phyloP scores from a whole-genome alignment of 2,888 invertebrate species.

The Diabrotica balteata region DNA sequence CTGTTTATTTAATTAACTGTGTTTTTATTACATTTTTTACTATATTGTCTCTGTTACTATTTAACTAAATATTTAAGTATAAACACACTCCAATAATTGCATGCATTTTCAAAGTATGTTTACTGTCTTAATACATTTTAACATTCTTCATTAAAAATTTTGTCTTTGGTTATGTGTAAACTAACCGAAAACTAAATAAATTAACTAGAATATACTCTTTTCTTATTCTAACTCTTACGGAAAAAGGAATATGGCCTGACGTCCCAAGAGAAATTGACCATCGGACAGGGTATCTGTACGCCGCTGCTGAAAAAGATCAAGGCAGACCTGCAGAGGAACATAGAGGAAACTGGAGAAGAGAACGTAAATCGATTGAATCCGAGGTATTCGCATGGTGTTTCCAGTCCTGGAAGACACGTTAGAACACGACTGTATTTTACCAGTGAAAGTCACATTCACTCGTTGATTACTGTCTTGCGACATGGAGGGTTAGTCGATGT shows the following conservation, averaged over 20 bases:
- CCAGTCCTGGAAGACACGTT: conserved; percentile 97
- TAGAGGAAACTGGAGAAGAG: conserved; percentile 90
- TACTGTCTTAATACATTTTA: background rate
- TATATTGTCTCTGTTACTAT: no score
- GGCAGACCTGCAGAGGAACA: conserved; percentile 92
- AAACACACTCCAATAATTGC: no score
- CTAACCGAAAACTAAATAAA: conserved; percentile 6
- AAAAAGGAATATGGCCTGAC: conserved; percentile 93
- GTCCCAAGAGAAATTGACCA: conserved; percentile 92
- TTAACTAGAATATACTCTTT: conserved; percentile 28
- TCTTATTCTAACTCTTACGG: conserved; percentile 38
- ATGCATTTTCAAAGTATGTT: no score
- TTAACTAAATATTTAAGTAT: no score
- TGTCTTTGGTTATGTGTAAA: conserved; percentile 4
- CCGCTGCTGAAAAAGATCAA: conserved; percentile 94
- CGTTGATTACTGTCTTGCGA: conserved; percentile 91
- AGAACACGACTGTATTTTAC: conserved; percentile 99
- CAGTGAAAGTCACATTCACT: conserved; percentile 99
- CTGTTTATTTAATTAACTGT: no score
- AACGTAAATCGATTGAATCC: conserved; percentile 96
- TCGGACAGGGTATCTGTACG: conserved; percentile 97
- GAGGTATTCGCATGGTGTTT: conserved; percentile 96
- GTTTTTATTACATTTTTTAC: no score
- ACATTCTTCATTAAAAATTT: background rate
- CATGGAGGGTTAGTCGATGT: conserved; percentile 91